Base-by-base conservation (phyloP, 2,888 invertebrate species). In the Cheilosia soror region DNA sequence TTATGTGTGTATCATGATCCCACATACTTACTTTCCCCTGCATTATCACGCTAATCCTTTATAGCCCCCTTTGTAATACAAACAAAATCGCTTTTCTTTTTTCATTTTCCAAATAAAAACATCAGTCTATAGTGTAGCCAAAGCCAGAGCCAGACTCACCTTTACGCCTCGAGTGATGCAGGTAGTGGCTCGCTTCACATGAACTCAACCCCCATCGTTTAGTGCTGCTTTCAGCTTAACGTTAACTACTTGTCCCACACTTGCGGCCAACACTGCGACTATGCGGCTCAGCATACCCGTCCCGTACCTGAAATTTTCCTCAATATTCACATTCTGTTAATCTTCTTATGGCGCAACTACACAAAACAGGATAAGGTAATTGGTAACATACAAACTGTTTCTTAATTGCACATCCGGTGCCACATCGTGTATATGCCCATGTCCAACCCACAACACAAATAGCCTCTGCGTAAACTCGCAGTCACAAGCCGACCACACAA, bases 351-450 rank as follows among this genome's bases (percentile, higher is more conserved):
- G 58, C 20, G 31, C 66, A 49, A 66, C 57, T 44, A 4, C 37
- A 69, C 53, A 66, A 55, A 73, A 57, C 72, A 60, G 40, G 58
- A 78, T 68, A 57, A 33, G 65, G 15, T 62, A 49, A 72, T 62
- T 66, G 60, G 49, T 40, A 68, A 37, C 57, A 40, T 65, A 78
- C 72, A 66, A 84, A 79, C 65, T 29, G 58, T 65, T 75, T 57
- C 15, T 60, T 84, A 79, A 75, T 75, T 71, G 69, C 68, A 73
- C 55, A 83, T 58, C 73, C 78, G 55, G 55, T 53, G 40, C 9
- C 73, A 42, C 15, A 15, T 66, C 20, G 31, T 9, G 62, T 58
- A 40, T 11, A 37, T 37, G 11, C 3, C 27, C 58, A 25, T 55
- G 20, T 73, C 11, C 62, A 20, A 42, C 40, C 49, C 47, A 31